These are phyloP conservation scores for Nasonia longicornis DNA, from an alignment of 1,140 invertebrate species.

Conservation along the genomic window DNA sequence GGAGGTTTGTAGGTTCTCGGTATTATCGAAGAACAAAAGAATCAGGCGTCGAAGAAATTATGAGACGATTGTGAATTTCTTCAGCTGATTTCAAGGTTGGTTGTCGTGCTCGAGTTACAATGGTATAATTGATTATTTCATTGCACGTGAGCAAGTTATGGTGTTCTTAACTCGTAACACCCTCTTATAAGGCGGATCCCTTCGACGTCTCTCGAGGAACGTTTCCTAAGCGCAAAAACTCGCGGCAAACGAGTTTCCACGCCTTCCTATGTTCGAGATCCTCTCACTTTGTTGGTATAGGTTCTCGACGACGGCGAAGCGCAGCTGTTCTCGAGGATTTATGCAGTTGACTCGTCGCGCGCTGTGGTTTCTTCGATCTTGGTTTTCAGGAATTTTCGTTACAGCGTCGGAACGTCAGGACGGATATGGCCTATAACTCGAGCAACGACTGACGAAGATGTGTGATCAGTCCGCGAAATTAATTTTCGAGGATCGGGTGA, in stretches of 20 bases:
- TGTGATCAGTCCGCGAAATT: no score
- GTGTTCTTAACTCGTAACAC: background rate
- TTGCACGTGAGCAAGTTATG: background rate
- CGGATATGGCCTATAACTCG: background rate
- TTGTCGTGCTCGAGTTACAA: background rate
- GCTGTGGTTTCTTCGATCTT: background rate
- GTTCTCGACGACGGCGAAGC: background rate
- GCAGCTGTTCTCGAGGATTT: background rate
- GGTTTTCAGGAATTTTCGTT: background rate
- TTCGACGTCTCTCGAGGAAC: background rate
- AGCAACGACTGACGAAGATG: background rate
- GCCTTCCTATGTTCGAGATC: constrained; percentile 14
- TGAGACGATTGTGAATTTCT: background rate
- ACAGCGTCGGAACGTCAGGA: background rate
- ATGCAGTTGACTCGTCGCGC: background rate
- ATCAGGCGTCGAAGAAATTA: background rate
- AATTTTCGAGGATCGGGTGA: no score
- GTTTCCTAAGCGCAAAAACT: background rate
- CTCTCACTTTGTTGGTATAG: constrained; percentile 33
- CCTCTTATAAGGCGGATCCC: background rate
- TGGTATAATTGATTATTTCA: no score
- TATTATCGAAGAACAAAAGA: constrained; percentile 4
- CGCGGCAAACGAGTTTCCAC: constrained; percentile 21
- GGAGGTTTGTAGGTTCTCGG: background rate
- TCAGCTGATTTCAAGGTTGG: background rate